Evolutionary conservation across 1,140 invertebrate genomes (phyloP).

Genomic region (Oncopeltus fasciatus): DNA sequence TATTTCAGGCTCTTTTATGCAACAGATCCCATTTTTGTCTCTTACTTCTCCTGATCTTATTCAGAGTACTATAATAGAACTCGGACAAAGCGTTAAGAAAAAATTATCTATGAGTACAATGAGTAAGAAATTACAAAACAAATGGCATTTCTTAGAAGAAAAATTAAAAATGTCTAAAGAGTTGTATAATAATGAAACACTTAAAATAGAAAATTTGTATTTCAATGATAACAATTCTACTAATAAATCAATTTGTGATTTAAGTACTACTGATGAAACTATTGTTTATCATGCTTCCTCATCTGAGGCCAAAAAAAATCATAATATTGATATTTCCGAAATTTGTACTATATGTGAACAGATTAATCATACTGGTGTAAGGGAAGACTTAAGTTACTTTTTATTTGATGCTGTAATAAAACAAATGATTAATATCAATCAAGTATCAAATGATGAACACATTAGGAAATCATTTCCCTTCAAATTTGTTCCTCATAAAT

Average conservation of each 20-base stretch:
- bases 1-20: neutral
- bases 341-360: neutral
- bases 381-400: neutral
- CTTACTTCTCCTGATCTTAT: constrained; percentile 24
- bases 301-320: neutral
- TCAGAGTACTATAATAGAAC: constrained; percentile 34
- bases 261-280: neutral
- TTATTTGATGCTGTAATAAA: neutral
- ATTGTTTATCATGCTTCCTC: neutral
- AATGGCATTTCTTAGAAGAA: constrained; percentile 27
- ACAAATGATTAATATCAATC: neutral
- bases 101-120: constrained; percentile 36
- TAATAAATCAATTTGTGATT: neutral
- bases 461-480: constrained; percentile 17
- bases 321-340: neutral
- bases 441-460: neutral
- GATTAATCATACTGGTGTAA: neutral
- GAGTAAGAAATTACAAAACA: constrained; percentile 34
- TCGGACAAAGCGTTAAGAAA: constrained; percentile 33
- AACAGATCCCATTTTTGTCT: constrained; percentile 23
- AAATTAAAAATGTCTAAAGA: constrained; percentile 18
- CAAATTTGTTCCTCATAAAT: constrained; percentile 11
- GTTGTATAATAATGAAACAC: neutral
- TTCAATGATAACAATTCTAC: neutral
- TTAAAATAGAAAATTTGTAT: neutral